Base-by-base conservation (phyloP, 92 coral and sea anemone genomes). In the Heliopora coerulea region DNA sequence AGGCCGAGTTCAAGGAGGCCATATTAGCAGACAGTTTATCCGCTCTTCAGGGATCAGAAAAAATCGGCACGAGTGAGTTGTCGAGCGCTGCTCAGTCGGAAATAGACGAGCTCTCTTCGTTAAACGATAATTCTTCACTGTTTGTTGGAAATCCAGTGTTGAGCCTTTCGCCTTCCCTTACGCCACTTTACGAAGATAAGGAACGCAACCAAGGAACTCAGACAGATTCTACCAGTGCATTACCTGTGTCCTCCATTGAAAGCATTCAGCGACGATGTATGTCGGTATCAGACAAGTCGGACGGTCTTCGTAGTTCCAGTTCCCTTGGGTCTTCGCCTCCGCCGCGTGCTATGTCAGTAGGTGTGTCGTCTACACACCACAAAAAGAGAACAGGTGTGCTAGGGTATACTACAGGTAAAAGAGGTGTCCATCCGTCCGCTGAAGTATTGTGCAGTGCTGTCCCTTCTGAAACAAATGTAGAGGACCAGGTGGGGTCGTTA, bases 121-220 rank as follows among this genome's bases (percentile, higher is more conserved):
- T 44, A 17, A 49, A 44, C 31, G 62, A 69, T 52, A 54, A 54
- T 46, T 8, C 88, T 1, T 89, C 96, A 1, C n/a, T n/a, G n/a
- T n/a, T n/a, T n/a, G 79, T 87, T 10, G 80, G 96, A 29, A 91
- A 87, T 59, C 90, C 91, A 27, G 86, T 72, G 30, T 58, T 93
- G 27, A 88, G 87, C 70, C 56, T 88, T 20, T 83, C 85, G 26
- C 86, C 88, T 20, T 90, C 98, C 20, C 79, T 92, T 18, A 88
- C 91, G 0, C 98, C 98, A 9, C 82, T 93, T n/a, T 93, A 83
- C 50, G 98, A 90, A 33, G 91, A 81, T 19, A 76, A 61, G 20
- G 97, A 84, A 66, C 80, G 79, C 58, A 73, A 73, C 30, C 81
- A 73, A 57, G 89, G 84, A 42, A 93, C 91, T 21, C 96, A 83